Percentiles rank a stretch among this genome's conserved stretches.
These are phyloP conservation scores for Drosophila mercatorum DNA, from an alignment of 2,888 invertebrate species.

Conservation along the genomic window DNA sequence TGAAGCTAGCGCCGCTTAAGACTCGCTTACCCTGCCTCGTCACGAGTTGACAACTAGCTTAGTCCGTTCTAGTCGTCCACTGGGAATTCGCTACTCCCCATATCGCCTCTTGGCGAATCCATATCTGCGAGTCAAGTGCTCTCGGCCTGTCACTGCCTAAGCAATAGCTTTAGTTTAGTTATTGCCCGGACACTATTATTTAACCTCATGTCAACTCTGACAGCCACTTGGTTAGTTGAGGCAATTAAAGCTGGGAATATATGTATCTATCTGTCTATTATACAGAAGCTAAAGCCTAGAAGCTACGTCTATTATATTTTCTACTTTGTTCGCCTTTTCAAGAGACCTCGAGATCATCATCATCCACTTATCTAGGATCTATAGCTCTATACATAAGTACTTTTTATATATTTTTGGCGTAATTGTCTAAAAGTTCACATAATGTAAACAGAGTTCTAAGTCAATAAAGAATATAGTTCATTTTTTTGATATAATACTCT, in stretches of 20 bases:
- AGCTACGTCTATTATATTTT: background rate
- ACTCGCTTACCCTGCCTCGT: background rate
- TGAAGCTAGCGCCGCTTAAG: constrained; percentile 17
- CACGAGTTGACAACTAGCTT: background rate
- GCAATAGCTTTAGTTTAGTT: background rate
- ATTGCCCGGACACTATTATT: background rate
- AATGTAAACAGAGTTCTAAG: no score
- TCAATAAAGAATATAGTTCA: no score
- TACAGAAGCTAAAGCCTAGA: background rate
- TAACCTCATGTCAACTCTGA: background rate
- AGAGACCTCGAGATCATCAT: background rate
- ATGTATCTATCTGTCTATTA: no score
- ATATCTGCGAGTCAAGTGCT: background rate
- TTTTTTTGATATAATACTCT: no score
- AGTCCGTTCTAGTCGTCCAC: background rate
- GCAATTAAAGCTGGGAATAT: no score
- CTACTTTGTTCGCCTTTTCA: background rate
- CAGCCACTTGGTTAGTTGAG: background rate
- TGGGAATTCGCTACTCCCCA: background rate
- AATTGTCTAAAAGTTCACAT: no score
- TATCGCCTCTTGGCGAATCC: constrained; percentile 1
- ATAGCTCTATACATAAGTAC: background rate
- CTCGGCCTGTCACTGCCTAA: background rate
- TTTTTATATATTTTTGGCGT: no score
- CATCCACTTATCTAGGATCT: background rate